Evolutionary conservation across 2,113 vertebrate species (phyloP), one percentile per base, ranked within the genome.

Genomic region (Sapayoa aenigma): DNA sequence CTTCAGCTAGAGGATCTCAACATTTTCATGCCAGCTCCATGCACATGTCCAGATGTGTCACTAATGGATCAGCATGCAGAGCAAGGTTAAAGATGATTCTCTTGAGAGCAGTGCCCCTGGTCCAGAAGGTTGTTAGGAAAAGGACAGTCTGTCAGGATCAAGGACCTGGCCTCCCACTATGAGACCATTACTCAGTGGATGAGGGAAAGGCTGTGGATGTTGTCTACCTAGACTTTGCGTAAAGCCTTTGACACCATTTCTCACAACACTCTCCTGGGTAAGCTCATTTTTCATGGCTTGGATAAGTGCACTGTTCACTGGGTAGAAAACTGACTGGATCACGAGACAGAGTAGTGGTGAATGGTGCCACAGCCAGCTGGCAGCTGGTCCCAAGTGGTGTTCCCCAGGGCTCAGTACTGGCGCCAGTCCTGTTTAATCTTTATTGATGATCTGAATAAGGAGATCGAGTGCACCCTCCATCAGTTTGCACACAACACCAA

Each of bases 21-120:
- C 21, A 42, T 62, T 47, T 55, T 47, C 21, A 35, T 16, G 20
- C 20, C 62, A 53, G 33, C 21, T 62, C 5, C 6, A 5, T 44
- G 0, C 28, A 19, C 0, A 0, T 21, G 28, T 30, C 41, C 11
- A 4, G 49, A 15, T 14, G 5, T 5, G 17, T 30, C 41, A 68
- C 39, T 62, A 63, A 47, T n/a, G 41, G 87, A 55, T 47, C 20
- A 31, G 31, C n/a, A 68, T 46, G 24, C 12, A 72, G 28, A 44
- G 17, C 4, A 4, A 49, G 42, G 42, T 13, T 18, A 3, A 15
- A 72, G 23, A 44, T 11, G 28, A 33, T 33, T 44, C 42, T 50
- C 42, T 65, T n/a, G 37, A 28, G 50, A 44, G 66, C 37, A 78
- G 23, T 15, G 33, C 1, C 65, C 50, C 60, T 66, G 23, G 37